Base-by-base conservation (phyloP, 2,888 invertebrate genomes). In the Dendrolimus houi region DNA sequence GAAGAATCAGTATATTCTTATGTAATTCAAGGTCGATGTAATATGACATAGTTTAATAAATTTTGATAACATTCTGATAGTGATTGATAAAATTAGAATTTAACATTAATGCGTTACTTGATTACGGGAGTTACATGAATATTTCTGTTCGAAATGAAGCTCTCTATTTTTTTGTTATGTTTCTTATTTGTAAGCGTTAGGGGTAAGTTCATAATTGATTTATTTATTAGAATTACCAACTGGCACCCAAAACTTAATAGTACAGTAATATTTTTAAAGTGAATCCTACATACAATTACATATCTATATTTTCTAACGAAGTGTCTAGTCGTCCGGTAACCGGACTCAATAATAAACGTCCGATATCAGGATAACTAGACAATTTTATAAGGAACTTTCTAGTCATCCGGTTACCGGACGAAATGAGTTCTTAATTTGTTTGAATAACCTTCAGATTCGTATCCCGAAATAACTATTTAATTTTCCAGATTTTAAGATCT, bases 131-230 rank as follows among this genome's bases (percentile, higher is more conserved):
- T 41, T 57, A 47, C 41, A 47, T 53, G 7, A 55, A 29, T 47
- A 41, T 40, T 29, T 12, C 29, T 53, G 10, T 40, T 47, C 9
- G 74, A 72, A 64, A 79, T 79, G 77, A 71, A 69, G 63, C 57
- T 68, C 52, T 62, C 61, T 56, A 54, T 74, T 58, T 59, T 47
- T 74, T 61, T 69, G 74, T 60, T 55, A 75, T 62, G 61, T 72
- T 64, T 69, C 60, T 64, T 63, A 69, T 41, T 56, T 76, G 29
- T 63, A 42, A 55, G 62, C 57, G 66, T 63, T 12, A 64, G 65
- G 60, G 79, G 82, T 80, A 58, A 69, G 77, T 61, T 29, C 1
- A 29, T 6, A 29, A 29, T 29, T 29, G 29, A 29, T 29, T 29
- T 29, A 29, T 29, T 29, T 29, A 29, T 29, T 29, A 29, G 6